Evolutionary conservation across 2,797 vertebrate species (phyloP), one percentile per base, ranked within the genome.

Genomic region (Apodemus agrarius): DNA sequence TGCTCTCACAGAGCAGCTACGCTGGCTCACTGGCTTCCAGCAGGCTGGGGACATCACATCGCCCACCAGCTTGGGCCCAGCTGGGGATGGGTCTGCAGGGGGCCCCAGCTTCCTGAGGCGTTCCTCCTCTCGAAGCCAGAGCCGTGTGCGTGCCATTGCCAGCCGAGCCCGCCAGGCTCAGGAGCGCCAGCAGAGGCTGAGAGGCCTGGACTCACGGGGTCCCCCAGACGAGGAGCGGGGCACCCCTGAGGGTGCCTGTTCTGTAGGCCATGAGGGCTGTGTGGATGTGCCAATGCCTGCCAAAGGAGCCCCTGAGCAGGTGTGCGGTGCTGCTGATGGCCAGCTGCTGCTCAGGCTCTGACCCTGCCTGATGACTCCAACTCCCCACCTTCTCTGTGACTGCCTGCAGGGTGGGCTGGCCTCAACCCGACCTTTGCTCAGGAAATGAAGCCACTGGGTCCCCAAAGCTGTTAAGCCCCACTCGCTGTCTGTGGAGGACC

Each of bases 81-180:
- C 78, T 0, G 98, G 98, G 72, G 98, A 97, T 0, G 89, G 80
- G 69, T 3, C 0, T 0, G n/a, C 1, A 0, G 93, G 95, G 0
- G 79, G 49, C 0, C 97, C 93, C 0, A 4, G 93, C 72, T 97
- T 99, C 76, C 97, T 99, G 34, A 98, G 99, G 22, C 98, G 99
- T 31, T 99, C 99, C 0, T 99, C 99, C 0, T 99, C 99, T 0
- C 99, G 99, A 94, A 99, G 99, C 94, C 99, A 99, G 97, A 99
- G 99, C 96, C 98, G 99, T 0, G 99, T 99, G 89, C 99, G 99
- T 0, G 99, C 99, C 98, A 99, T 99, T 0, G 99, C 99, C 96
- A 99, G 99, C 98, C 94, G 99, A 26, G 99, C 99, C 11, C 99
- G 99, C 97, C 99, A 99, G 94, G 99, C 99, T 0, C 99, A 99